Percentiles rank a stretch among this genome's conserved stretches.
Conservation (phyloP, 1,140 invertebrate genomes). For the Saccostrea echinata region DNA sequence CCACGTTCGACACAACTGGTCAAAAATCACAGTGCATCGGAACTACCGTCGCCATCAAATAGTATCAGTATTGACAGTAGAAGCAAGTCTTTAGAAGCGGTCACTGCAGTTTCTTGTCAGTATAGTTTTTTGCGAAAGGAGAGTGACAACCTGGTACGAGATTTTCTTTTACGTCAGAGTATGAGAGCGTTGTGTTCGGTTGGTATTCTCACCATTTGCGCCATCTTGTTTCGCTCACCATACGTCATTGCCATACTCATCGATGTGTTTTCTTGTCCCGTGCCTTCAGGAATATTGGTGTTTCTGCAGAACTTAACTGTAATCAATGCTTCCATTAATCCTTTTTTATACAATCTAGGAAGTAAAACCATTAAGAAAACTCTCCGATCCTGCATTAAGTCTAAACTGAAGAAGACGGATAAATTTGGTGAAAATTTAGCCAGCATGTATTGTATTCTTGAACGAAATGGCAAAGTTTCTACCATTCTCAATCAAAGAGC, state of each 20-base stretch:
- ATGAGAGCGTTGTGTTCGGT: slow-evolving; percentile 71
- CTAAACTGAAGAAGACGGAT: slow-evolving; percentile 46
- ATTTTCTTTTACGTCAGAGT: slow-evolving; percentile 70
- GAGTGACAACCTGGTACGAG: slow-evolving; percentile 71
- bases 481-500: slow-evolving; percentile 10
- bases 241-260: slow-evolving; percentile 63
- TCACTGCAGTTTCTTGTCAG: slow-evolving; percentile 34
- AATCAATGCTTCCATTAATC: slow-evolving; percentile 71
- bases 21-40: slow-evolving; percentile 12
- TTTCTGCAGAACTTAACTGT: slow-evolving; percentile 69
- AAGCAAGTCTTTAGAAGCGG: slow-evolving; percentile 54
- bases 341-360: slow-evolving; percentile 74
- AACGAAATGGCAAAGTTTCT: slow-evolving; percentile 50
- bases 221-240: slow-evolving; percentile 71
- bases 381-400: slow-evolving; percentile 63
- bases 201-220: slow-evolving; percentile 69
- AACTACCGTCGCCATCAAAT: not conserved
- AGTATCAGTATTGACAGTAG: not conserved
- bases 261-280: slow-evolving; percentile 53
- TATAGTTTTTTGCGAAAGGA: slow-evolving; percentile 56
- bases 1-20: not conserved
- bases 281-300: slow-evolving; percentile 61
- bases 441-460: slow-evolving; percentile 59
- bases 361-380: slow-evolving; percentile 71
- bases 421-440: slow-evolving; percentile 62